Evolutionary conservation across 2,113 vertebrate species (phyloP).

Genomic region (Melospiza melodia): DNA sequence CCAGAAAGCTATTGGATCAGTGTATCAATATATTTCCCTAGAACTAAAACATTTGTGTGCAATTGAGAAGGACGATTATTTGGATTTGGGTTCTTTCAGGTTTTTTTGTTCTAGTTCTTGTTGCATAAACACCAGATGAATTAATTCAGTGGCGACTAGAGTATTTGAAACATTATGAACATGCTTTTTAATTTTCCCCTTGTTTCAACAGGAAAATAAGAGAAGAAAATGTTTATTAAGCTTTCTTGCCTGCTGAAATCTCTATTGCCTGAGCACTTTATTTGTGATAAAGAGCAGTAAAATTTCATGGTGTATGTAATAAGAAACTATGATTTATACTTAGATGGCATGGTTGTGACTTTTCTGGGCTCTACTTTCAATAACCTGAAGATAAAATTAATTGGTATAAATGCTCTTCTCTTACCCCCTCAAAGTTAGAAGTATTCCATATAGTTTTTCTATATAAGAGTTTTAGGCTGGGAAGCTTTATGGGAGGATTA

Average conservation of each 20-base stretch:
- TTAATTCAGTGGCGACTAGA: background rate
- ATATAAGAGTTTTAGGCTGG: background rate
- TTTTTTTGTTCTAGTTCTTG: background rate
- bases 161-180: background rate
- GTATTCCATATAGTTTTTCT: background rate
- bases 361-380: background rate
- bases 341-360: background rate
- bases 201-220: background rate
- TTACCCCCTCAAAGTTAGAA: background rate
- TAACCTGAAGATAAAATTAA: background rate
- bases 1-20: background rate
- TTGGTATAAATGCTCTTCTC: background rate
- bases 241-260: background rate
- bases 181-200: background rate
- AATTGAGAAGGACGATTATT: background rate
- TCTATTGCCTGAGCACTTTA: background rate
- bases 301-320: background rate
- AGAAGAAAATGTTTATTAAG: background rate
- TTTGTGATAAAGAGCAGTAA: background rate
- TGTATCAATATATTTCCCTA: background rate
- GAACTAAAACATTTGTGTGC: background rate
- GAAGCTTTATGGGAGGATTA: background rate
- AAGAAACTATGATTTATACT: background rate
- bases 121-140: conserved; percentile 13
- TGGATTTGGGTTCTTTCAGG: background rate